These are phyloP conservation scores for Berghia stephanieae DNA, from an alignment of 1,140 invertebrate species.

Conservation along the genomic window DNA sequence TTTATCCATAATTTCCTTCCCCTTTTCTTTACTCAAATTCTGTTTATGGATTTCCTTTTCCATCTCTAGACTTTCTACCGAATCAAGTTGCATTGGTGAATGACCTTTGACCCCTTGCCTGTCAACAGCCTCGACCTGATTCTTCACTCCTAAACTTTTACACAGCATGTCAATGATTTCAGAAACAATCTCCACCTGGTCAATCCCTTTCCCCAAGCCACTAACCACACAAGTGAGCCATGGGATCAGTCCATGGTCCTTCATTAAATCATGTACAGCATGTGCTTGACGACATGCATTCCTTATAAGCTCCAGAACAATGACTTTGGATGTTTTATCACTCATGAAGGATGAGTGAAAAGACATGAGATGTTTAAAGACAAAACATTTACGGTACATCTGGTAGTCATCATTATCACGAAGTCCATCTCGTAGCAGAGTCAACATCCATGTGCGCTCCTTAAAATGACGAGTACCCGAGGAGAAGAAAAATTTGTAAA, in stretches of 20 bases:
- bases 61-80: no score
- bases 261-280: conserved; percentile 21
- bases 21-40: no score
- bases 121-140: no score
- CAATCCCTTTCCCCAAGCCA: no score
- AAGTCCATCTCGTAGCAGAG: conserved; percentile 11
- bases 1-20: no score
- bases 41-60: no score
- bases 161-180: no score
- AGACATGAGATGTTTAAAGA: conserved; percentile 19
- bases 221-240: background rate
- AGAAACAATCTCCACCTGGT: no score
- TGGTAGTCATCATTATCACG: conserved; percentile 15
- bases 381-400: conserved; percentile 11
- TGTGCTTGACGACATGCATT: conserved; percentile 17
- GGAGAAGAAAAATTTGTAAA: conserved; percentile 26
- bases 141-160: no score
- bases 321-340: conserved; percentile 11
- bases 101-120: no score
- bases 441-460: conserved; percentile 27
- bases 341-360: conserved; percentile 13
- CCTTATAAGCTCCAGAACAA: background rate
- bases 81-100: no score
- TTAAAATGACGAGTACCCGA: conserved; percentile 9
- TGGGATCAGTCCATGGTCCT: conserved; percentile 18